These are phyloP conservation scores for Burhinus bistriatus DNA, from an alignment of 2,113 vertebrate genomes.

Conservation along the genomic window DNA sequence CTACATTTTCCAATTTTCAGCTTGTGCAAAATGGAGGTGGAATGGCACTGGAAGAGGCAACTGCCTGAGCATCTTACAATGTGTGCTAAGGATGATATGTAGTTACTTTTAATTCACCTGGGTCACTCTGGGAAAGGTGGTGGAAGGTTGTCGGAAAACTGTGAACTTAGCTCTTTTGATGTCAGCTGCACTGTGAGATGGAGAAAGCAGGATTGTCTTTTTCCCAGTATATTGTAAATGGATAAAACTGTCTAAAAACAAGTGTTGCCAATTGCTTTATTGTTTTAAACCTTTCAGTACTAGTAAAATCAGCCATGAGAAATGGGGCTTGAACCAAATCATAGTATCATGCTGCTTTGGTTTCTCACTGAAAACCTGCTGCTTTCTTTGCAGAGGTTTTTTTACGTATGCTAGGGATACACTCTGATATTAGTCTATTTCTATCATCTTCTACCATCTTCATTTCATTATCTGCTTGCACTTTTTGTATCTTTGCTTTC, in stretches of 20 bases:
- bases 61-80: neutral
- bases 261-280: neutral
- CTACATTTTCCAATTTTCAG: neutral
- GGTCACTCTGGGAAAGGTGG: neutral
- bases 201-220: neutral
- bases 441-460: neutral
- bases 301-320: neutral
- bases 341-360: neutral
- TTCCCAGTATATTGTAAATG: neutral
- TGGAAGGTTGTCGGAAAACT: neutral
- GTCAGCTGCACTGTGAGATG: neutral
- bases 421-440: neutral
- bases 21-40: neutral
- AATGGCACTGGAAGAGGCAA: neutral
- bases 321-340: neutral
- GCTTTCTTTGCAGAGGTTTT: neutral
- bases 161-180: neutral
- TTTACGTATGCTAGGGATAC: neutral
- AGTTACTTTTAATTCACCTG: neutral
- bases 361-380: neutral
- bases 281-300: neutral
- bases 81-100: neutral
- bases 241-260: neutral
- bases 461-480: slow-evolving; percentile 41
- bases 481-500: slow-evolving; percentile 33